phyloP scores from a whole-genome alignment of 2,113 vertebrate genomes.

The Amphiprion ocellaris region DNA sequence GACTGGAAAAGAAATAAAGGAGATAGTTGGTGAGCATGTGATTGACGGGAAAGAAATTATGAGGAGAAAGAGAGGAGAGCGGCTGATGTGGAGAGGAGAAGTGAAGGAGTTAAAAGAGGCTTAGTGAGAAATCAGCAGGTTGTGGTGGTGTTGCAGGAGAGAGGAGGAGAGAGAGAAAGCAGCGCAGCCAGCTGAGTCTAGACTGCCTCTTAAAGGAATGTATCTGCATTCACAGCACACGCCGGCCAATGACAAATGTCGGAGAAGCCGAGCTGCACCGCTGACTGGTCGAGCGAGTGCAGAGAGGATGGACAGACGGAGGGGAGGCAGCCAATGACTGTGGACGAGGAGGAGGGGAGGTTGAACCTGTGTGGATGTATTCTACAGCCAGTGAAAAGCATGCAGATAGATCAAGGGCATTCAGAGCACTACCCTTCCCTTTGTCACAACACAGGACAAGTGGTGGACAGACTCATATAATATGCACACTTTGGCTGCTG shows the following conservation, averaged over 20 bases:
- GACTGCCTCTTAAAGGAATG: constrained; percentile 78
- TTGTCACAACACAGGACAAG: not conserved
- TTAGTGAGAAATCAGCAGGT: constrained; percentile 75
- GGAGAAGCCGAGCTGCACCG: constrained; percentile 6
- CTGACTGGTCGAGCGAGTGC: constrained; percentile 60
- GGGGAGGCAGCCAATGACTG: constrained; percentile 60
- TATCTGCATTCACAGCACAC: constrained; percentile 65
- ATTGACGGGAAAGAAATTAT: constrained; percentile 44
- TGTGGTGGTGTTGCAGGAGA: constrained; percentile 70
- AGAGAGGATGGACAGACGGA: constrained; percentile 44
- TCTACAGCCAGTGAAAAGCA: constrained; percentile 58
- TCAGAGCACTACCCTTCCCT: constrained; percentile 27
- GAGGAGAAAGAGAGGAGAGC: constrained; percentile 21
- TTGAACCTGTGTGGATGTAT: constrained; percentile 37
- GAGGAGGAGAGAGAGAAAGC: constrained; percentile 27
- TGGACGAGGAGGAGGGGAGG: constrained; percentile 2
- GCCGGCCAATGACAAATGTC: constrained; percentile 63
- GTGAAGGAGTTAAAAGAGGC: constrained; percentile 39
- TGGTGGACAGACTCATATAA: no score
- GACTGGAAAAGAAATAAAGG: not conserved
- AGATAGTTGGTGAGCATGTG: constrained; percentile 15
- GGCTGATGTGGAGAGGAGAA: constrained; percentile 55
- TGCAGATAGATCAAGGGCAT: constrained; percentile 80
- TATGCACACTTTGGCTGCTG: not conserved
- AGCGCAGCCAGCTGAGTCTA: constrained; percentile 63